Percentiles rank a stretch among this genome's conserved stretches.
Conservation (phyloP, 2,113 vertebrate genomes). For the Esox niger region DNA sequence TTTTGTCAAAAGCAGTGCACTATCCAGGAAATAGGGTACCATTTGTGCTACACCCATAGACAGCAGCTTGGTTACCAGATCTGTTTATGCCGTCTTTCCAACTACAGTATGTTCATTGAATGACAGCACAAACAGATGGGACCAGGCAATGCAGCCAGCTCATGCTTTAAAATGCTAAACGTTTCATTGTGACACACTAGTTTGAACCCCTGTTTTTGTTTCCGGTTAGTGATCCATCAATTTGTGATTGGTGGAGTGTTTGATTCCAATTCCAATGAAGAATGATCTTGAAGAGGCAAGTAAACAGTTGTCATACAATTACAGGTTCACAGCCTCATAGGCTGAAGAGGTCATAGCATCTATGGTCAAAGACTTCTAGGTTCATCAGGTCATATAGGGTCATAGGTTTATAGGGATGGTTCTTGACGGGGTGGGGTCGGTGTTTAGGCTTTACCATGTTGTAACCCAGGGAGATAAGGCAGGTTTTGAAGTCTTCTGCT, state of each 20-base stretch:
- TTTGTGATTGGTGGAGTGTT: not conserved
- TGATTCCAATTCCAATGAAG: not conserved
- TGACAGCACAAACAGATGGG: too few species aligned
- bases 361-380: too few species aligned
- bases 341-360: too few species aligned
- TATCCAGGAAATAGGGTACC: too few species aligned
- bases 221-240: not conserved
- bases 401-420: too few species aligned
- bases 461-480: constrained; percentile 99
- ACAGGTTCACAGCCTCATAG: too few species aligned
- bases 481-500: constrained; percentile 98
- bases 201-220: too few species aligned
- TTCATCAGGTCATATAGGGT: constrained; percentile 32
- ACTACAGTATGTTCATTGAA: too few species aligned
- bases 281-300: not conserved
- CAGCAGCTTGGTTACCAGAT: too few species aligned
- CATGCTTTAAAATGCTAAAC: not conserved
- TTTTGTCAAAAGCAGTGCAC: too few species aligned
- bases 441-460: constrained; percentile 75
- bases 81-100: too few species aligned
- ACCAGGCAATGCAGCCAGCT: not conserved
- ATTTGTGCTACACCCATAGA: too few species aligned
- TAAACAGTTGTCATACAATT: not conserved
- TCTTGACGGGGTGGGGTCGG: constrained; percentile 10
- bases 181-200: not conserved